Evolutionary conservation across 2,113 vertebrate genomes (phyloP).

Genomic region (Perognathus longimembris): DNA sequence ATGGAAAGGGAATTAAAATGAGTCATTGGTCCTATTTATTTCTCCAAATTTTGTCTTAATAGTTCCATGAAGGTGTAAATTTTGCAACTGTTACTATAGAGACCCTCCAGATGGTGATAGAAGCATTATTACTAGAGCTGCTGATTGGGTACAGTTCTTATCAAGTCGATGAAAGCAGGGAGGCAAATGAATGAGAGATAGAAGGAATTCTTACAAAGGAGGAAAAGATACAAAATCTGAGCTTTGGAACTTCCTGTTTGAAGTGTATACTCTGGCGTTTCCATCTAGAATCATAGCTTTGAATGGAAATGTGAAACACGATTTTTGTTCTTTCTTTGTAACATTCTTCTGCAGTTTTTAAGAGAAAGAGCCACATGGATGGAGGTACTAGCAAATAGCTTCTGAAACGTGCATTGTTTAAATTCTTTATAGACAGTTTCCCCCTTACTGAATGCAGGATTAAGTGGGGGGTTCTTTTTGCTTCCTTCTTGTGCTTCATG

Average conservation of each 20-base stretch:
- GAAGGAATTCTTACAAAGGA: slow-evolving; percentile 18
- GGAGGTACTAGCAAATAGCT: background rate
- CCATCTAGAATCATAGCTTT: background rate
- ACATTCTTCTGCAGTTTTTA: background rate
- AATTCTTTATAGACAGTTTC: slow-evolving; percentile 55
- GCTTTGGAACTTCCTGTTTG: slow-evolving; percentile 9
- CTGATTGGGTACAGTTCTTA: background rate
- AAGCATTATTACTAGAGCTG: background rate
- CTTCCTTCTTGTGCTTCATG: slow-evolving; percentile 10
- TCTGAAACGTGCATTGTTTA: slow-evolving; percentile 27
- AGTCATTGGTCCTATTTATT: background rate
- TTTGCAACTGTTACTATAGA: background rate
- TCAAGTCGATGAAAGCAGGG: background rate
- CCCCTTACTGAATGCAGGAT: background rate
- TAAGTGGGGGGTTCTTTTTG: background rate
- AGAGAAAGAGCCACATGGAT: rapidly evolving
- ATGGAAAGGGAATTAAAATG: background rate
- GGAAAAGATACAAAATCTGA: background rate
- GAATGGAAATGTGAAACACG: slow-evolving; percentile 23
- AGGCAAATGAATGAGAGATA: background rate
- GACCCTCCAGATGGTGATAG: background rate
- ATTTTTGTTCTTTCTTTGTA: slow-evolving; percentile 2
- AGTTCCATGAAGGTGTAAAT: background rate
- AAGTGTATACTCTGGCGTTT: background rate
- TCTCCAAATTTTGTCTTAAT: background rate